phyloP scores from a whole-genome alignment of 2,888 invertebrate species.

The Himalopsyche japonica region DNA sequence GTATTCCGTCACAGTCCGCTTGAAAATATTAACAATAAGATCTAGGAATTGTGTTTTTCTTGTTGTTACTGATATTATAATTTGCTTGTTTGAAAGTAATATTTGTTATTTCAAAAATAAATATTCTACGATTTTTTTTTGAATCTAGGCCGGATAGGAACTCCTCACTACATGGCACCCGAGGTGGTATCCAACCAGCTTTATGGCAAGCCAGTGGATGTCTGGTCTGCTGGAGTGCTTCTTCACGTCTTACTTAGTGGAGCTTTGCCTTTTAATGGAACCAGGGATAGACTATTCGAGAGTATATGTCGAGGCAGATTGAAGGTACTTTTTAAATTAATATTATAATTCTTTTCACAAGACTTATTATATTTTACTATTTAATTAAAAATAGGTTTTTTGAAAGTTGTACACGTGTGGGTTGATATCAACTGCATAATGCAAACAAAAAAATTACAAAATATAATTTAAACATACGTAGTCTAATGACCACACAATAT shows the following conservation, averaged over 20 bases:
- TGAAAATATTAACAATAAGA: no score
- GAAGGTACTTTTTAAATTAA: slow-evolving; percentile 59
- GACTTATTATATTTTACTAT: no score
- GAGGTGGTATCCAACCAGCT: slow-evolving; percentile 91
- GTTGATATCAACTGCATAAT: neutral
- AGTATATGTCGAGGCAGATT: slow-evolving; percentile 85
- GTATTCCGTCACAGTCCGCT: no score
- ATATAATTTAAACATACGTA: no score
- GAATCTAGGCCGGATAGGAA: slow-evolving; percentile 83
- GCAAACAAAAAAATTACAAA: neutral
- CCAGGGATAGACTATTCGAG: slow-evolving; percentile 89
- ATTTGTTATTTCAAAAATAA: no score
- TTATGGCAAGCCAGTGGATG: slow-evolving; percentile 94
- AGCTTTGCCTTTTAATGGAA: slow-evolving; percentile 92
- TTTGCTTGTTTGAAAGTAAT: no score
- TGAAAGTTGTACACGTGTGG: no score
- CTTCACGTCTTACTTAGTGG: slow-evolving; percentile 93
- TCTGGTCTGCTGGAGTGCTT: slow-evolving; percentile 96
- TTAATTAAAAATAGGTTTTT: no score
- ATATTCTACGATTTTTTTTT: neutral
- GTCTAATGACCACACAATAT: no score
- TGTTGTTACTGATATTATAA: no score
- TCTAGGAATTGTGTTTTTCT: no score
- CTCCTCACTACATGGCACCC: slow-evolving; percentile 97
- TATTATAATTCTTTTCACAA: neutral